Evolutionary conservation across 2,888 invertebrate species (phyloP).

Genomic region (Boloria euphrosyne): DNA sequence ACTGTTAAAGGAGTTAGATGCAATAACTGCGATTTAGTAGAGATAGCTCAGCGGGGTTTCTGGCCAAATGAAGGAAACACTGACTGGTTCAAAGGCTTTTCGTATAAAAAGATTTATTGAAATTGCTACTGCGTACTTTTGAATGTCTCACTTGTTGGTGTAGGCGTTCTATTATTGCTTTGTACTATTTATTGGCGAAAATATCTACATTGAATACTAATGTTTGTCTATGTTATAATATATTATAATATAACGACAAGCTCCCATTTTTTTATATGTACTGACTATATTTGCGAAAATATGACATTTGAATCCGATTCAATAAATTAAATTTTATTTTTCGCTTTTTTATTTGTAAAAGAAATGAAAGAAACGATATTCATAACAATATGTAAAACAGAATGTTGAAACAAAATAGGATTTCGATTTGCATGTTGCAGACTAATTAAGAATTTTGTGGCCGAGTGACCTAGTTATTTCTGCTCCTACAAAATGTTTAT

Average conservation of each 20-base stretch:
- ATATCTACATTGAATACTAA: neutral
- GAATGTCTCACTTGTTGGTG: conserved; percentile 18
- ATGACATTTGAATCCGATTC: too few species aligned
- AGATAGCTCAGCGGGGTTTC: conserved; percentile 66
- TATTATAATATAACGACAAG: too few species aligned
- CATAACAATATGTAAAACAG: neutral
- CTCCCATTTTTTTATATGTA: too few species aligned
- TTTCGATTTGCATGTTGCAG: neutral
- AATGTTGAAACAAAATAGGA: neutral
- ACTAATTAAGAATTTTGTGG: conserved; percentile 2
- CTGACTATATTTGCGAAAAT: too few species aligned
- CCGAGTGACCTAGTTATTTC: conserved; percentile 37
- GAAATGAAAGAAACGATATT: too few species aligned
- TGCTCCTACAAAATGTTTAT: conserved; percentile 46
- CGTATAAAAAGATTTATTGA: conserved; percentile 37
- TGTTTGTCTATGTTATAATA: too few species aligned
- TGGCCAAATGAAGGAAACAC: conserved; percentile 42
- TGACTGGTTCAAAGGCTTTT: conserved; percentile 50
- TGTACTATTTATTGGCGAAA: conserved; percentile 14
- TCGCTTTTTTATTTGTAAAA: too few species aligned
- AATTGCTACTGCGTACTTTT: conserved; percentile 29
- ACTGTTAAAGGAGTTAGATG: conserved; percentile 51
- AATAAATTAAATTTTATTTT: too few species aligned
- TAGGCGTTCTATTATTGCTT: conserved; percentile 28
- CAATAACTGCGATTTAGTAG: conserved; percentile 67